A percentile compares a stretch with the other conserved stretches of the same genome.
phyloP scores from a whole-genome alignment of 1,140 invertebrate species.

The Aphaenogaster ashmeadi region DNA sequence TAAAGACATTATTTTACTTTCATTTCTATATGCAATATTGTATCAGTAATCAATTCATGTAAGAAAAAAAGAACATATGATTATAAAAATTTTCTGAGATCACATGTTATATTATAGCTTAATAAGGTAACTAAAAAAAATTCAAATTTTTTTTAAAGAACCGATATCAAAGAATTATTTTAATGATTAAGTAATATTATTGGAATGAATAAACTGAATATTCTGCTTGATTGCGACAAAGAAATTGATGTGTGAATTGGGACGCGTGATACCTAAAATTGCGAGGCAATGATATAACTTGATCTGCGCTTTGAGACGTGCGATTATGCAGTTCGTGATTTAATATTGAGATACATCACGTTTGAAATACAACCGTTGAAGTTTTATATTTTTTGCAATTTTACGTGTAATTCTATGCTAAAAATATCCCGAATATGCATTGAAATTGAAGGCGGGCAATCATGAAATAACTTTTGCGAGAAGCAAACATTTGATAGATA shows the following conservation, averaged over 20 bases:
- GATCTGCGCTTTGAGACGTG: not conserved
- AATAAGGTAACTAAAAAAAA: not conserved
- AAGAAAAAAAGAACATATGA: not conserved
- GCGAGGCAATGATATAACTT: not conserved
- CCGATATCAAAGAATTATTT: not conserved
- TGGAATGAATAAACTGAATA: too few relatives aligned
- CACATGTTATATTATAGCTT: not conserved
- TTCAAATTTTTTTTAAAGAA: not conserved
- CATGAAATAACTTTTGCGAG: not conserved
- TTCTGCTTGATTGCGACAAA: not conserved
- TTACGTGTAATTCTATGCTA: not conserved
- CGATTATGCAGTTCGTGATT: not conserved
- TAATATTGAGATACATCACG: not conserved
- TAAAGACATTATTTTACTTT: not conserved
- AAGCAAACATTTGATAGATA: not conserved
- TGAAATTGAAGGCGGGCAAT: not conserved
- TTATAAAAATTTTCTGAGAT: not conserved
- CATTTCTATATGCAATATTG: not conserved
- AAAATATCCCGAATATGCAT: not conserved
- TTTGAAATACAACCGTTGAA: not conserved
- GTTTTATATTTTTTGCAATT: not conserved
- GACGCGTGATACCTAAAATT: not conserved
- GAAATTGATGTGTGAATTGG: not conserved
- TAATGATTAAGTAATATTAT: not conserved
- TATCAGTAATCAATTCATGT: not conserved